phyloP scores from a whole-genome alignment of 2,113 vertebrate species.

The Phocoena phocoena region DNA sequence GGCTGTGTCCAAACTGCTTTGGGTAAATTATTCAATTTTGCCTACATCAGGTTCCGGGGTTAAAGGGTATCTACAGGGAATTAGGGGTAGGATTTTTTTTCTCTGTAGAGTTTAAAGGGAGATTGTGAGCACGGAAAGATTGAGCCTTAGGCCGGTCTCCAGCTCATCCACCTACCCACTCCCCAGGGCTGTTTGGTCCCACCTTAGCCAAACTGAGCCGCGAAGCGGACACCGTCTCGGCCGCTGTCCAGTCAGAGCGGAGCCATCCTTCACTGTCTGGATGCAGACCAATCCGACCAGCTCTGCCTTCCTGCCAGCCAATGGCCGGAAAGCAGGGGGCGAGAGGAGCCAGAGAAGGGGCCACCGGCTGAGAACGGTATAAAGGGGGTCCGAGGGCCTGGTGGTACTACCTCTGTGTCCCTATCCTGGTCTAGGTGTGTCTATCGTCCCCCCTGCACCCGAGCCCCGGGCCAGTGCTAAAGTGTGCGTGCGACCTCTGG shows the following conservation, averaged over 20 bases:
- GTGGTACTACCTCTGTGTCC: rapidly evolving
- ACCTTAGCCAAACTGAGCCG: background rate
- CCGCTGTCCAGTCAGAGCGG: rapidly evolving
- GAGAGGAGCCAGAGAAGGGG: background rate
- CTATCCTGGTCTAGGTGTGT: rapidly evolving
- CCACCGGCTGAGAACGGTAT: background rate
- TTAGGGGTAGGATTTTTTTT: background rate
- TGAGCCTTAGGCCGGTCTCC: background rate
- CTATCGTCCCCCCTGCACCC: background rate
- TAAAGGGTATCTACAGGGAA: background rate
- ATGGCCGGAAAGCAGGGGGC: background rate
- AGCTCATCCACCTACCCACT: rapidly evolving
- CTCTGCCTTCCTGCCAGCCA: slow-evolving; percentile 37
- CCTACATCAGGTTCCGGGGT: background rate
- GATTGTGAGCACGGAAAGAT: background rate
- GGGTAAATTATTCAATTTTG: background rate
- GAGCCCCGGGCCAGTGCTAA: background rate
- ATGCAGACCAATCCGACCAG: slow-evolving; percentile 45
- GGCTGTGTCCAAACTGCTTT: background rate
- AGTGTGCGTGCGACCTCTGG: background rate
- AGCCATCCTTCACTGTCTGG: slow-evolving; percentile 59
- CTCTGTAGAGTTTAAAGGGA: background rate
- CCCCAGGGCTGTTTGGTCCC: background rate
- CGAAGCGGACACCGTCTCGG: background rate
- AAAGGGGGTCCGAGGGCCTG: background rate